A percentile compares a stretch with the other conserved stretches of the same genome.
phyloP scores from a whole-genome alignment of 2,113 vertebrate species.

The Gymnogyps californianus region DNA sequence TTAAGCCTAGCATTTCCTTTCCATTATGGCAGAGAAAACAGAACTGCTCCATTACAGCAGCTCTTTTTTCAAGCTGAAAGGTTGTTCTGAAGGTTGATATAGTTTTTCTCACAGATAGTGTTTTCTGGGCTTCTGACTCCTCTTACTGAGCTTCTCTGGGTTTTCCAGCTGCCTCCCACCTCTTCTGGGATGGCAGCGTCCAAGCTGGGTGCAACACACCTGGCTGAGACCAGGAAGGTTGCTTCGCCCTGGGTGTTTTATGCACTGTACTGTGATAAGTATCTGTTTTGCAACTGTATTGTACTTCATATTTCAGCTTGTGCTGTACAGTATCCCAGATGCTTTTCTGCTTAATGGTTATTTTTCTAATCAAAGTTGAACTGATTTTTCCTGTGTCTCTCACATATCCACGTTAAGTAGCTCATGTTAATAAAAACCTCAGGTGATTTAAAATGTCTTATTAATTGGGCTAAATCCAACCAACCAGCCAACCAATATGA shows the following conservation, averaged over 20 bases:
- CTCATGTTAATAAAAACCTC: background rate
- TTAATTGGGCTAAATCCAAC: background rate
- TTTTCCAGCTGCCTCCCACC: background rate
- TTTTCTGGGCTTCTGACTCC: background rate
- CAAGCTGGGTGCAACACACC: background rate
- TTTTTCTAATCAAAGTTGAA: background rate
- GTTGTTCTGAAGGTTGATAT: background rate
- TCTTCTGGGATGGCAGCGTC: background rate
- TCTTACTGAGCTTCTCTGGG: background rate
- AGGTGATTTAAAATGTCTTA: conserved; percentile 3
- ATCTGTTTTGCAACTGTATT: background rate
- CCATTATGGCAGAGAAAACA: background rate
- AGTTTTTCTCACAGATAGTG: background rate
- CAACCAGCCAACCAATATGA: background rate
- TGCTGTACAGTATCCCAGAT: background rate
- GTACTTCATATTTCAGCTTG: background rate
- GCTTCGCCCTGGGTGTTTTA: background rate
- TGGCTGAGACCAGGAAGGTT: background rate
- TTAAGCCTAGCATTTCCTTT: background rate
- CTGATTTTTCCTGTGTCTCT: background rate
- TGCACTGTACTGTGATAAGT: background rate
- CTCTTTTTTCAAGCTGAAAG: background rate
- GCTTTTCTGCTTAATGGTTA: background rate
- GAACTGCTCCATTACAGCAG: background rate
- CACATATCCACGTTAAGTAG: background rate